Conservation (phyloP, 1,140 invertebrate species). For the Orchestia grillus region DNA sequence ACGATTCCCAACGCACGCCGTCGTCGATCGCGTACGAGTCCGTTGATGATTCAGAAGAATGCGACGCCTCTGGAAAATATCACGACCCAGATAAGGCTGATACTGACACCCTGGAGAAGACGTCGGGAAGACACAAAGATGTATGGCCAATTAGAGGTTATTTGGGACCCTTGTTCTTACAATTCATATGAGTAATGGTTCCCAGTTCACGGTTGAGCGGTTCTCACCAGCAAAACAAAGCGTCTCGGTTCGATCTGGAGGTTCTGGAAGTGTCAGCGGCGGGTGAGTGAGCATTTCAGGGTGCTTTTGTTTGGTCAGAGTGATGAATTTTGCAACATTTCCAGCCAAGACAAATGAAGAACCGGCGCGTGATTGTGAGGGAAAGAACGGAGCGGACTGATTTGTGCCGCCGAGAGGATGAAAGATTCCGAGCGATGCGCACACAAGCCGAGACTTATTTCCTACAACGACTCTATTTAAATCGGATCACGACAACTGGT, state of each 20-base stretch:
- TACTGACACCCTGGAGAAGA: not conserved
- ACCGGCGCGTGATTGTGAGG: not conserved
- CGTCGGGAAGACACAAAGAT: not conserved
- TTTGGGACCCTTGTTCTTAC: conserved; percentile 29
- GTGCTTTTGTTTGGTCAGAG: conserved; percentile 23
- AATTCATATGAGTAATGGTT: conserved; percentile 24
- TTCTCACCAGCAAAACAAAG: conserved; percentile 46
- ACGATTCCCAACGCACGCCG: no score
- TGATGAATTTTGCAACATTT: conserved; percentile 53
- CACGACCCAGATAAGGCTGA: conserved; percentile 11
- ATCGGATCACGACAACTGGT: conserved; percentile 9
- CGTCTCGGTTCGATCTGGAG: conserved; percentile 5
- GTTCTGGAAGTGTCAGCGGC: conserved; percentile 39
- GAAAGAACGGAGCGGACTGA: not conserved
- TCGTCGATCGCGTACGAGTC: not conserved
- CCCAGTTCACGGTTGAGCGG: conserved; percentile 16
- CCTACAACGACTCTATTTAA: not conserved
- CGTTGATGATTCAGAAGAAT: not conserved
- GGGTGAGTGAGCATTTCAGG: conserved; percentile 46
- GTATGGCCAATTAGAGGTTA: conserved; percentile 39
- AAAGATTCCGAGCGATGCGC: not conserved
- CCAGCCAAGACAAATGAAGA: conserved; percentile 39
- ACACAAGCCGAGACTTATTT: not conserved
- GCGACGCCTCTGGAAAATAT: not conserved
- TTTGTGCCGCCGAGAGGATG: not conserved